Evolutionary conservation across 2,113 vertebrate genomes (phyloP).

Genomic region (Phalacrocorax pelagicus): DNA sequence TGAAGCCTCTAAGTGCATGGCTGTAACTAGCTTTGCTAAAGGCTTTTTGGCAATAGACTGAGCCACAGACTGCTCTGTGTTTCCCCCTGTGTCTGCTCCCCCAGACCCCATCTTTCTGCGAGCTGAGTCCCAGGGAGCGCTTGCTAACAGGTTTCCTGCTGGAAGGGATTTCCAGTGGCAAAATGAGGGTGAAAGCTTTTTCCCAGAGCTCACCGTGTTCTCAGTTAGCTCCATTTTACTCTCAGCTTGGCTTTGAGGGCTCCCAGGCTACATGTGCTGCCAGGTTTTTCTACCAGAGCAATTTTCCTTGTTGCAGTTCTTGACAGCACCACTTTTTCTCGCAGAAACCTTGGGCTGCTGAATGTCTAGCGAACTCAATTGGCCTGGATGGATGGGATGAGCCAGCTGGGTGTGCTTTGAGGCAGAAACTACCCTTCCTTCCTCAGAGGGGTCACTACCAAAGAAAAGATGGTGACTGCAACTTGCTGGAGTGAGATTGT

Average conservation of each 20-base stretch:
- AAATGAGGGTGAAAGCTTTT: neutral
- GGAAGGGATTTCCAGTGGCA: neutral
- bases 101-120: neutral
- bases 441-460: neutral
- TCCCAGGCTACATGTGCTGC: neutral
- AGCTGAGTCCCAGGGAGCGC: neutral
- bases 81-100: neutral
- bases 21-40: neutral
- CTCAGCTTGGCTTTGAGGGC: neutral
- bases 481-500: neutral
- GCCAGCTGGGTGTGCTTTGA: neutral
- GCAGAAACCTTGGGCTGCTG: conserved; percentile 3
- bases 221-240: neutral
- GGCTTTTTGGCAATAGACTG: neutral
- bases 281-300: conserved; percentile 38
- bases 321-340: conserved; percentile 61
- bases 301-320: conserved; percentile 38
- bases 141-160: neutral
- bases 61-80: neutral
- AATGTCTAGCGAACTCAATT: conserved; percentile 9
- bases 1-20: neutral
- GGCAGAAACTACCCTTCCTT: neutral
- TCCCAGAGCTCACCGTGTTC: neutral
- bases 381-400: conserved; percentile 37
- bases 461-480: neutral